Base-by-base conservation (phyloP, 2,888 invertebrate species). In the Drosophila borborema region DNA sequence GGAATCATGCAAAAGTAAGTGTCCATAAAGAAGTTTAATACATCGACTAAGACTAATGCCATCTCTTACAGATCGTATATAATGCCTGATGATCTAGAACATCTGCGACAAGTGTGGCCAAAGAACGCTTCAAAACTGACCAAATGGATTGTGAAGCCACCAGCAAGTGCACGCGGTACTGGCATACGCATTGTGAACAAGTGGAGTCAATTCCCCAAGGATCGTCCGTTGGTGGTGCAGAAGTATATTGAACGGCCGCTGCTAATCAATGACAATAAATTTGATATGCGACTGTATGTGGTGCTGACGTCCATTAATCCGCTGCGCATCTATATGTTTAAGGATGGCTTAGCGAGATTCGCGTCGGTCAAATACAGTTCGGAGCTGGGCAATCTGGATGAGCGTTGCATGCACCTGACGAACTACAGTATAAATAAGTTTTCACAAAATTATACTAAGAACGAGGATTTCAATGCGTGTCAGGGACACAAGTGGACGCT, bases 141-240 rank as follows among this genome's bases (percentile, higher is more conserved):
- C 83, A 97, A 96, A 91, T 99, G 99, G 97, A 99, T 99, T 87
- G 96, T 99, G 7, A 99, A 99, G 93, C 99, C 99, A 58, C 99
- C 99, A 0, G 99, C 99, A 0, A 98, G 98, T 55, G 99, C 99
- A 0, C 95, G 99, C 49, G 99, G 99, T 7, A 97, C 97, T 0
- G 99, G 99, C 9, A 99, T 99, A 86, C 96, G 96, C 90, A 98
- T 99, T 31, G 97, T 99, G 6, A 97, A 98, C 89, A 97, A 97
- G 82, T 98, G 98, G 97, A 95, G 96, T 0, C 98, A 99, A 91
- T 96, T 99, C 85, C 99, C 99, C 7, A 97, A 97, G 93, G 97
- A 97, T 91, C 95, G 96, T 34, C 96, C 98, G 0, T 95, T 99
- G 36, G 97, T 99, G 60, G 99, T 99, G 0, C 99, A 99, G 93